These are phyloP conservation scores for Thecocarcelia acutangulata DNA, from an alignment of 2,888 invertebrate species.

Conservation along the genomic window DNA sequence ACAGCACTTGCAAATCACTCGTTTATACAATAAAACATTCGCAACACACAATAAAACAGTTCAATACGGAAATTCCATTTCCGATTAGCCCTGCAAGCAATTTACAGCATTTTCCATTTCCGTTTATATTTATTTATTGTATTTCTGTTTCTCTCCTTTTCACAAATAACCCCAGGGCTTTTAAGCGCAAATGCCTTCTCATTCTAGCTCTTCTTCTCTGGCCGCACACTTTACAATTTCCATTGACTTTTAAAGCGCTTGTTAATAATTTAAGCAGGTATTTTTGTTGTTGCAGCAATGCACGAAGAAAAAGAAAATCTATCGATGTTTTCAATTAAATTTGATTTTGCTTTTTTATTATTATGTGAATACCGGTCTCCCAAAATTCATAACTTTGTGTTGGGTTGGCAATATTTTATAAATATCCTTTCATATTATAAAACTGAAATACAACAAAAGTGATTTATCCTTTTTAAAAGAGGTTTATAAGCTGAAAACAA, in stretches of 20 bases:
- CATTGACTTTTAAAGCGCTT: too few species aligned
- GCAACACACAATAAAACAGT: slow-evolving; percentile 39
- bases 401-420: too few species aligned
- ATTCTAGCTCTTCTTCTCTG: not conserved
- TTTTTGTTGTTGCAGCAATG: too few species aligned
- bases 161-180: slow-evolving; percentile 40
- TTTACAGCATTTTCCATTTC: slow-evolving; percentile 63
- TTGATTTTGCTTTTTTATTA: too few species aligned
- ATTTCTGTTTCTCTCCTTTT: not conserved
- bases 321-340: too few species aligned
- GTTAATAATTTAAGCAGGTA: not conserved
- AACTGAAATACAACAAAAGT: too few species aligned
- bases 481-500: too few species aligned
- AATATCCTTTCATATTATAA: too few species aligned
- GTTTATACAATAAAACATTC: slow-evolving; percentile 29
- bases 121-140: slow-evolving; percentile 48
- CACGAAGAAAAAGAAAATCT: too few species aligned
- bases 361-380: too few species aligned
- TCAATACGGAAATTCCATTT: slow-evolving; percentile 66
- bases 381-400: too few species aligned
- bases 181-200: not conserved
- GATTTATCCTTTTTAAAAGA: too few species aligned
- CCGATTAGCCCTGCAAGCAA: slow-evolving; percentile 63
- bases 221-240: not conserved
- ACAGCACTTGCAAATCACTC: not conserved